Conservation (phyloP, 2,113 vertebrate species). For the Cheirogaleus medius region DNA sequence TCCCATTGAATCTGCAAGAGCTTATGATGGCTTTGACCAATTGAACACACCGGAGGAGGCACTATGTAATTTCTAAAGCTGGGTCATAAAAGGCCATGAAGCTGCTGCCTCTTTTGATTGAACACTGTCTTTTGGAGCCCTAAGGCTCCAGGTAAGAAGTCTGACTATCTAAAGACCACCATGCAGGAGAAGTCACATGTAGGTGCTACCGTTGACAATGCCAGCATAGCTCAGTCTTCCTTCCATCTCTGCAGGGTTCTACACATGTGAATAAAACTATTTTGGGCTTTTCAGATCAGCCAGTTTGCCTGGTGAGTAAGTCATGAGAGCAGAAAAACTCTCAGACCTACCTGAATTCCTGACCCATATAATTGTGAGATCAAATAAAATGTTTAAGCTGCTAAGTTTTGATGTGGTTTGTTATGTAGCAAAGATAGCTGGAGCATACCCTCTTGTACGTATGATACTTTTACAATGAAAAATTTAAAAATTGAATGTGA, state of each 20-base stretch:
- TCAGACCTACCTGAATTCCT: background rate
- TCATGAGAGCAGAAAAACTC: background rate
- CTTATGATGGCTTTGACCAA: background rate
- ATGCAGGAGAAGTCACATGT: background rate
- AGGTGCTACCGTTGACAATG: background rate
- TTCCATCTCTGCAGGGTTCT: background rate
- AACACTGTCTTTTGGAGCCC: background rate
- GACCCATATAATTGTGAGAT: background rate
- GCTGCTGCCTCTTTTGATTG: background rate
- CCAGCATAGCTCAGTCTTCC: background rate
- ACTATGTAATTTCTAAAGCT: background rate
- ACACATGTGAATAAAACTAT: background rate
- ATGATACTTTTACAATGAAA: background rate
- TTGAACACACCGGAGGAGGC: background rate
- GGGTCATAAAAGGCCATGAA: background rate
- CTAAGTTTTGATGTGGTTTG: background rate
- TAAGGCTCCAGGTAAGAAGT: background rate
- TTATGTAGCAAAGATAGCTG: background rate
- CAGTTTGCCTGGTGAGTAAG: background rate
- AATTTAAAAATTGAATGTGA: background rate
- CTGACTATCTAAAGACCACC: background rate
- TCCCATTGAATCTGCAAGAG: background rate
- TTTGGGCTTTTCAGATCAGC: background rate
- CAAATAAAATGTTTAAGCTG: background rate
- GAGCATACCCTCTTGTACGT: background rate